These are phyloP conservation scores for Uloborus plumipes DNA, from an alignment of 2,888 invertebrate species.

Conservation along the genomic window DNA sequence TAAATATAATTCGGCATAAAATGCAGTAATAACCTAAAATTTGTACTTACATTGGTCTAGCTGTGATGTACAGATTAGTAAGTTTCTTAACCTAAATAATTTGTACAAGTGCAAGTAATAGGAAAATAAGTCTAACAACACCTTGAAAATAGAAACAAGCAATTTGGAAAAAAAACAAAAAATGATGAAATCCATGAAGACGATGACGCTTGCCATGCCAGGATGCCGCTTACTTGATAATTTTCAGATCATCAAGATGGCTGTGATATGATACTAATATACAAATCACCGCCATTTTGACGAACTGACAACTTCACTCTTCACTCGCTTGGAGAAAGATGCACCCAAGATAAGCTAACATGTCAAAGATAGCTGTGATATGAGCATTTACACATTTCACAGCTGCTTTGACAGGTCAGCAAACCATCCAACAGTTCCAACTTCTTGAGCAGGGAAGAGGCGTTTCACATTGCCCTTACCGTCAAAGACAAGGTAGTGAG, in stretches of 20 bases:
- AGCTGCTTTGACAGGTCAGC: slow-evolving; percentile 80
- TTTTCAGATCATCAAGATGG: slow-evolving; percentile 68
- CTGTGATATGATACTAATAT: slow-evolving; percentile 71
- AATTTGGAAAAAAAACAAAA: no score
- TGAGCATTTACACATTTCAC: slow-evolving; percentile 80
- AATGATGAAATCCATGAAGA: no score
- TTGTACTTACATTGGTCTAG: no score
- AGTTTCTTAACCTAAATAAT: no score
- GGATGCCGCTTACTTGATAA: neutral
- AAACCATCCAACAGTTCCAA: neutral
- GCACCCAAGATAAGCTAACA: slow-evolving; percentile 67
- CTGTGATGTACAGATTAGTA: no score
- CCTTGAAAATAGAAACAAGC: no score
- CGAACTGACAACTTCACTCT: slow-evolving; percentile 84
- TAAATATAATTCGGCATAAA: no score
- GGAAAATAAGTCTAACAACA: no score
- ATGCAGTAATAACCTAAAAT: no score
- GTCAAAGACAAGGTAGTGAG: slow-evolving; percentile 99
- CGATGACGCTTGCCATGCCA: no score
- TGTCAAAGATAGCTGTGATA: slow-evolving; percentile 98
- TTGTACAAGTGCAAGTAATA: no score
- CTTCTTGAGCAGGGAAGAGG: neutral
- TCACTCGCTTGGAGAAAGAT: slow-evolving; percentile 8
- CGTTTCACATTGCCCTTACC: slow-evolving; percentile 69
- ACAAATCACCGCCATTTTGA: slow-evolving; percentile 92